Conservation (phyloP, 1,140 invertebrate species). For the Wasmannia auropunctata region DNA sequence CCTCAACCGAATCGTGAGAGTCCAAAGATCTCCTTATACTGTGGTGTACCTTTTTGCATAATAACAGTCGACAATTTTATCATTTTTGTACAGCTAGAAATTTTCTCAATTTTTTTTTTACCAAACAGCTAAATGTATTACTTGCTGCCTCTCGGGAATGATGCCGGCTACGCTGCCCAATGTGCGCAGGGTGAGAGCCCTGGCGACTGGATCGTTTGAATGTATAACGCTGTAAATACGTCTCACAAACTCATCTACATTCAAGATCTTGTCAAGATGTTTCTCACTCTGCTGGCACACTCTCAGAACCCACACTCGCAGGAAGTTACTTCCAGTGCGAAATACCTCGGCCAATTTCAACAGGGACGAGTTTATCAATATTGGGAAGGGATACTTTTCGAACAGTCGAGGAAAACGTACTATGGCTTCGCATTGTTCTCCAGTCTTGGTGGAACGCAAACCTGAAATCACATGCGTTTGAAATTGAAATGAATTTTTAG, state of each 20-base stretch:
- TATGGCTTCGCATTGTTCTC: constrained; percentile 98
- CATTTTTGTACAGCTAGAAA: not conserved
- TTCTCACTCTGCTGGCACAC: constrained; percentile 98
- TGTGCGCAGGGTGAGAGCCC: constrained; percentile 95
- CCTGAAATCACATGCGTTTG: constrained; percentile 86
- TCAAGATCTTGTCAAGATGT: constrained; percentile 98
- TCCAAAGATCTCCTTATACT: constrained; percentile 96
- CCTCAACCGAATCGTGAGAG: constrained; percentile 97
- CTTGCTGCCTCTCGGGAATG: constrained; percentile 96
- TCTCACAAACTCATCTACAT: constrained; percentile 97
- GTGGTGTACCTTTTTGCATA: constrained; percentile 92
- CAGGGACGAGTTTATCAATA: constrained; percentile 98
- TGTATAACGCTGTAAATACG: constrained; percentile 98
- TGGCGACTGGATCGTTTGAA: constrained; percentile 98
- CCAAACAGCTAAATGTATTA: constrained; percentile 51
- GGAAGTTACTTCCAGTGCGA: constrained; percentile 95
- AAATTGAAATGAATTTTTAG: constrained; percentile 17
- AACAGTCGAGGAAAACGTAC: constrained; percentile 97
- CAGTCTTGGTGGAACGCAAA: constrained; percentile 94
- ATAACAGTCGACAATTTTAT: constrained; percentile 24
- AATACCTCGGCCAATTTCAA: constrained; percentile 98
- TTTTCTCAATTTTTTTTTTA: not conserved
- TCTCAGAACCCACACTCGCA: constrained; percentile 96
- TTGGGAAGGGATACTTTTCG: constrained; percentile 99
- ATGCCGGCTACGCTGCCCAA: constrained; percentile 96